Evolutionary conservation across 2,113 vertebrate genomes (phyloP), one percentile per base, ranked within the genome.

Genomic region (Thamnophis sirtalis): DNA sequence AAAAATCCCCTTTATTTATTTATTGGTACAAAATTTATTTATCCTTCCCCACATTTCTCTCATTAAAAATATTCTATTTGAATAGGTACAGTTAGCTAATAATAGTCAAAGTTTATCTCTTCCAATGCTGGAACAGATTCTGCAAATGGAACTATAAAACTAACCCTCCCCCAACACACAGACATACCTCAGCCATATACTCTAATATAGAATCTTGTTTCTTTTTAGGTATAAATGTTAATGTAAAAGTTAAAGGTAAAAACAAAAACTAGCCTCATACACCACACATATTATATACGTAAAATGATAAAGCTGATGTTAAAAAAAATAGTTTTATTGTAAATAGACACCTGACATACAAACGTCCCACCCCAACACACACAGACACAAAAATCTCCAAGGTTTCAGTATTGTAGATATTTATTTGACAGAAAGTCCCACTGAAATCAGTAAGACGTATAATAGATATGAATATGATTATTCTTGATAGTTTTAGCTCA

Each of bases 21-120:
- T 56, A 68, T 68, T 87, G 50, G 38, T 9, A 8, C 43, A 50
- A 22, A 3, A 87, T 28, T 13, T 11, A 48, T 5, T 4, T 84
- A n/a, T 84, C 90, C 54, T 88, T 92, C 91, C 95, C 94, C 53
- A 13, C 17, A 86, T 68, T 85, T 53, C 94, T 95, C 94, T 93
- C 2, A 49, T 95, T 92, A 90, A 86, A 95, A 58, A 91, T 55
- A 95, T 94, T 94, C 94, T 95, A 95, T 60, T 4, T 88, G 54
- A 89, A 58, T 88, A 73, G 68, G 24, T 93, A 93, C 95, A 93
- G 96, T 33, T 94, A 90, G 88, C 48, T 50, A 93, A 94, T 91
- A 63, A 13, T 0, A 92, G 88, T 7, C 90, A 91, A 93, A 48
- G 63, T 10, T 17, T n/a, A 33, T 73, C 28, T n/a, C 63, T 73